Base-by-base conservation (phyloP, 1,140 invertebrate species). In the Plutomurus gul region DNA sequence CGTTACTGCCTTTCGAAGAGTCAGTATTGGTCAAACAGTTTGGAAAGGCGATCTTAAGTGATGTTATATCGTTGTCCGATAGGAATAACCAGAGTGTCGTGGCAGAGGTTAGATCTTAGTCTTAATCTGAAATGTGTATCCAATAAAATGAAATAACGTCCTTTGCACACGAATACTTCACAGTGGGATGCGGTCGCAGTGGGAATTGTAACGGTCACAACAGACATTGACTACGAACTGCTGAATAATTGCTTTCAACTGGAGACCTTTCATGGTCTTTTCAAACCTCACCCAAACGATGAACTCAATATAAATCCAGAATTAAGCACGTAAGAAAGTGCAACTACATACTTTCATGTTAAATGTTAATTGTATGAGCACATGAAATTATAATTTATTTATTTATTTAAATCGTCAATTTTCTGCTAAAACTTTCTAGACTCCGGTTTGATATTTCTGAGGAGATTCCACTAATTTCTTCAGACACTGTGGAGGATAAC, bases 231-330 rank as follows among this genome's bases (percentile, higher is more conserved):
- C 84, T 87, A 89, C 74, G 87, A 90, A 20, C 79, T 89, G 4
- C 84, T 93, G 13, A 90, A 91, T 82, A 88, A 92, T 47, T 89
- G 89, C 83, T 94, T 91, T 86, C 90, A 93, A 74, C 85, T 93
- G n/a, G 88, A 85, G 10, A 88, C 91, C 0, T 92, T 91, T 84
- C 87, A 89, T 84, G 90, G 91, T 5, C 85, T 93, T 0, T 87
- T 86, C 74, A 89, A 89, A 75, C 77, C 87, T 3, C 80, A 85
- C n/a, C 10, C 37, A 6, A 46, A 72, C 3, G 82, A 83, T 75
- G 11, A 76, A 56, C 25, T 83, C 13, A 39, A 36, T 2, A 0
- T 65, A 7, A 33, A 11, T 5, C 56, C 56, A 33, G 27, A 6
- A n/a, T 13, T 65, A n/a, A 65, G 56, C 56, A 18, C 27, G 56